Evolutionary conservation across 2,797 vertebrate species (phyloP), one percentile per base, ranked within the genome.

Genomic region (Anguilla obscura): DNA sequence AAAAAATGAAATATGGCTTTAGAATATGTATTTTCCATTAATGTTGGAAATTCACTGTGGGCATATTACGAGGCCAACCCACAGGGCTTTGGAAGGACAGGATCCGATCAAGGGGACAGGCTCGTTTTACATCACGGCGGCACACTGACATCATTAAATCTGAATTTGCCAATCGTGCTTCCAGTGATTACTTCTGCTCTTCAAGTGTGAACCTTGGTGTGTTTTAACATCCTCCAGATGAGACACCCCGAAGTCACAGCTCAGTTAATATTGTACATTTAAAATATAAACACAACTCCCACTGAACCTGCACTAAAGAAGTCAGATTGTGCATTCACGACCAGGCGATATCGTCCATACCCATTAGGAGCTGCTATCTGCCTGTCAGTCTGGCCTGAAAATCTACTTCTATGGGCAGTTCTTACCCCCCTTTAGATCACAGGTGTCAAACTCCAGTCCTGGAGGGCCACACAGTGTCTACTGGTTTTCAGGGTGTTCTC

Each of bases 1-100:
- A 79, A 74, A 36, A 79, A 79, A 7, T 79, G 2, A 79, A 79
- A 79, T 79, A 79, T 36, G 36, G 14, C 14, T 79, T 40, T 45
- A 36, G 74, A 36, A 40, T 6, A 79, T 79, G 74, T 36, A 79
- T 79, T 79, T 79, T 79, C 74, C 30, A 79, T 79, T 79, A 79
- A 3, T 79, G 74, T 40, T 79, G 74, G 74, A 40, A 79, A 79
- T 79, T 79, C 5, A 16, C 74, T 16, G 36, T 33, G 21, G 14
- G 74, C 16, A 6, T 16, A 40, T 45, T 79, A 79, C 36, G 4
- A 36, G 33, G 74, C 74, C 33, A 79, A 45, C 16, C 14, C 3
- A 21, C 14, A 21, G 74, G 74, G 33, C 36, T 40, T 79, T 36
- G 74, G 3, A 79, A 36, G 74, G 40, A 79, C 16, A 18, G 74